Conservation (phyloP, 1,140 invertebrate genomes). For the Laupala kohalensis region DNA sequence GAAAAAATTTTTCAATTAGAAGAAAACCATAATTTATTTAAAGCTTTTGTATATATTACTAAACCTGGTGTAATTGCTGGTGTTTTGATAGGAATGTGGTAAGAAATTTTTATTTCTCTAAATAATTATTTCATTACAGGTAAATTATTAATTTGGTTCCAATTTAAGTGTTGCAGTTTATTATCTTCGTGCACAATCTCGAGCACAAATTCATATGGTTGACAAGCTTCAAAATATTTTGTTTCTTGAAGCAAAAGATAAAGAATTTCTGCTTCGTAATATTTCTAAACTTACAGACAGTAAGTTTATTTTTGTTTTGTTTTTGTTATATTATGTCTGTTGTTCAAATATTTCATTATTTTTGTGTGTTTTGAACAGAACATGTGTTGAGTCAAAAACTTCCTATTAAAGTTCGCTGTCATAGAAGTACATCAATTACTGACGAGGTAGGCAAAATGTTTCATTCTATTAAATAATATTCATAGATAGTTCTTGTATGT, state of each 20-base stretch:
- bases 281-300: conserved; percentile 26
- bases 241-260: conserved; percentile 54
- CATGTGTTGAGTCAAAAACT: too few species aligned
- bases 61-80: conserved; percentile 39
- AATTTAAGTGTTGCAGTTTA: conserved; percentile 44
- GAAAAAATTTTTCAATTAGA: conserved; percentile 30
- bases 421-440: too few species aligned
- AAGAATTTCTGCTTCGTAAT: conserved; percentile 52
- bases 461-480: too few species aligned
- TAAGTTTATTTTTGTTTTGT: neutral
- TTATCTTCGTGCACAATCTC: conserved; percentile 46
- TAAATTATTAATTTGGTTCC: neutral
- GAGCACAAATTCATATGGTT: conserved; percentile 48
- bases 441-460: too few species aligned
- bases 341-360: too few species aligned
- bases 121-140: neutral
- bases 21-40: conserved; percentile 25
- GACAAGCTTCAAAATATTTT: conserved; percentile 51
- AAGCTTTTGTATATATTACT: conserved; percentile 29
- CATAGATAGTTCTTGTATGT: too few species aligned
- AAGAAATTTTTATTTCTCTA: conserved; percentile 14
- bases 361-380: too few species aligned
- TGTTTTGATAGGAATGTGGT: conserved; percentile 40
- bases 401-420: too few species aligned
- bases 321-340: too few species aligned